Conservation (phyloP, 2,113 vertebrate genomes). For the Climacteris rufus region DNA sequence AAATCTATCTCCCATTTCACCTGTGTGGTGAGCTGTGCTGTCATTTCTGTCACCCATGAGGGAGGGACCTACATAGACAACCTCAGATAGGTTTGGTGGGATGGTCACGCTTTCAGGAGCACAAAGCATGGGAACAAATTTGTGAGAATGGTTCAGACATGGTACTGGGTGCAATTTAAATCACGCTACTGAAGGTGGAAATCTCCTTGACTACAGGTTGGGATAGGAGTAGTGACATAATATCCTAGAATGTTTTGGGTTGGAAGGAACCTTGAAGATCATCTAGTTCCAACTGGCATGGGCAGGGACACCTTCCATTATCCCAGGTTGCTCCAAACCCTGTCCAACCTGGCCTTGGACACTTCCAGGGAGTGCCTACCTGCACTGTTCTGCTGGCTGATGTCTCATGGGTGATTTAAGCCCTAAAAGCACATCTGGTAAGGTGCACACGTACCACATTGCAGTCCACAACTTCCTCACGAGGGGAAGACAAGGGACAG, state of each 20-base stretch:
- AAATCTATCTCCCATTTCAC: neutral
- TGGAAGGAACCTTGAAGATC: neutral
- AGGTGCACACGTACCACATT: neutral
- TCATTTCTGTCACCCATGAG: neutral
- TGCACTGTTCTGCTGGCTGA: neutral
- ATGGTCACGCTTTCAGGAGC: neutral
- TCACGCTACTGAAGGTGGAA: neutral
- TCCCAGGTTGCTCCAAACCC: neutral
- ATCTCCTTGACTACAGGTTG: neutral
- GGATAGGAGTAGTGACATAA: neutral
- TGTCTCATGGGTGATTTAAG: accelerated
- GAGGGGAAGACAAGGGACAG: neutral
- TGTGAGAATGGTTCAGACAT: neutral
- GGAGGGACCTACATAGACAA: too few species aligned
- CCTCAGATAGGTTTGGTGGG: neutral
- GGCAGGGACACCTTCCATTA: neutral
- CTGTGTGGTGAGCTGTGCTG: accelerated
- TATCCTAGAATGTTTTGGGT: neutral
- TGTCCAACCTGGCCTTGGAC: neutral
- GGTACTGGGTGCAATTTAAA: neutral
- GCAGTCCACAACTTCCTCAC: too few species aligned
- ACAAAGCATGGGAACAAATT: accelerated
- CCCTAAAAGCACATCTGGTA: neutral
- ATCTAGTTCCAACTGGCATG: neutral
- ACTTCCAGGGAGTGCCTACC: neutral